phyloP scores from a whole-genome alignment of 35 echinoderm and acorn worm species.

The Apostichopus parvimensis region DNA sequence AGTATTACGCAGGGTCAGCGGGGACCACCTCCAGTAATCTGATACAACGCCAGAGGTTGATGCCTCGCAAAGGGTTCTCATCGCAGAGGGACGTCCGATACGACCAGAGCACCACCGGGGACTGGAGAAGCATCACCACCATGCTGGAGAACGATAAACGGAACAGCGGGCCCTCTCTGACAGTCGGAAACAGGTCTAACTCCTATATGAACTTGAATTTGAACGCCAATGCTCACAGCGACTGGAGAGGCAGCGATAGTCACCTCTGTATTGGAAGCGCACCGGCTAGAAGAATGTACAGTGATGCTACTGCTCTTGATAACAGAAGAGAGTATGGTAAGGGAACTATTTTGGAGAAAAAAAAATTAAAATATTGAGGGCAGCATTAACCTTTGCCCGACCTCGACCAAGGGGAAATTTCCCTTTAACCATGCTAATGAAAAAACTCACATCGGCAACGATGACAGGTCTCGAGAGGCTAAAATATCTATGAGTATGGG shows the following conservation, averaged over 20 bases:
- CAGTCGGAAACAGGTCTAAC: constrained; percentile 52
- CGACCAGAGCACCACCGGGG: constrained; percentile 52
- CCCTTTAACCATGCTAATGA: too few relatives aligned
- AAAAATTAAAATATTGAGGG: background rate
- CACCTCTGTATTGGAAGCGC: constrained; percentile 12
- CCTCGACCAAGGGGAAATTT: too few relatives aligned
- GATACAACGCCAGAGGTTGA: constrained; percentile 67
- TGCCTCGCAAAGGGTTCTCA: constrained; percentile 70
- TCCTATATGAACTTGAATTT: constrained; percentile 56
- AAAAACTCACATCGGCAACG: too few relatives aligned
- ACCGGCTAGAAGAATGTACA: constrained; percentile 73
- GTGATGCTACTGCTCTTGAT: constrained; percentile 59
- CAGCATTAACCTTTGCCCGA: too few relatives aligned
- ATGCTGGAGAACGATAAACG: constrained; percentile 54
- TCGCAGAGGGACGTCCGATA: constrained; percentile 36
- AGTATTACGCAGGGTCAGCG: background rate
- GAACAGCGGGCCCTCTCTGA: constrained; percentile 11
- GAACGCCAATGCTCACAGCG: constrained; percentile 57
- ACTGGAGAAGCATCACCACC: constrained; percentile 57
- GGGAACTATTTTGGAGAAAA: background rate
- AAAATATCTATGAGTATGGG: too few relatives aligned
- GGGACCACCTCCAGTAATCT: constrained; percentile 41
- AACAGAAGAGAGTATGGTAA: constrained; percentile 76
- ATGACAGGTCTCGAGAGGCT: too few relatives aligned
- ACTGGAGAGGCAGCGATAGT: constrained; percentile 60